phyloP scores from a whole-genome alignment of 53 echinoderm and acorn worm genomes.

The Hippasteria phrygiana region DNA sequence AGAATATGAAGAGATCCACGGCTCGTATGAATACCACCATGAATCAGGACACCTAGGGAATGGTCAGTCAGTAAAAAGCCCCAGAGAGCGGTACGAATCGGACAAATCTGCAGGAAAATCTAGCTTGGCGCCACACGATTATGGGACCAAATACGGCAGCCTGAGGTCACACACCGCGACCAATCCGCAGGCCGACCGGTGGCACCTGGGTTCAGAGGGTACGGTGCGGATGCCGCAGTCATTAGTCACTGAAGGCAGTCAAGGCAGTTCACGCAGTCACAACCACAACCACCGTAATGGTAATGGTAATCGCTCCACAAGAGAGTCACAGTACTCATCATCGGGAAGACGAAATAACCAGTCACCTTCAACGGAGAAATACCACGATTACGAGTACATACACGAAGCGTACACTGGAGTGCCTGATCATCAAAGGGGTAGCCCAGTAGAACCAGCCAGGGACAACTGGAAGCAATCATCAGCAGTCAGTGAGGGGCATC shows the following conservation, averaged over 20 bases:
- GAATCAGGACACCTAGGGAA: neutral
- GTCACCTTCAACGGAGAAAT: slow-evolving; percentile 18
- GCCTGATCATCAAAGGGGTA: neutral
- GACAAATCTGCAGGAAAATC: slow-evolving; percentile 39
- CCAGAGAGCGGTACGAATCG: neutral
- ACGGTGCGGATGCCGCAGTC: slow-evolving; percentile 69
- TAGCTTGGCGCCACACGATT: slow-evolving; percentile 75
- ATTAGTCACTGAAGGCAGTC: slow-evolving; percentile 73
- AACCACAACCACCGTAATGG: neutral
- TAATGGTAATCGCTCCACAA: neutral
- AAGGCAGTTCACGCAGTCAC: too few species aligned
- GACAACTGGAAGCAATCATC: slow-evolving; percentile 4
- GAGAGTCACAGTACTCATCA: neutral
- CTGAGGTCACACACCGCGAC: slow-evolving; percentile 67
- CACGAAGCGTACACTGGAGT: slow-evolving; percentile 44
- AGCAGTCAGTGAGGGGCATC: neutral
- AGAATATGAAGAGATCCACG: neutral
- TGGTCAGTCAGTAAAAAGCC: neutral
- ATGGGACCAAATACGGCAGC: slow-evolving; percentile 79
- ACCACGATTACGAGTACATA: slow-evolving; percentile 52
- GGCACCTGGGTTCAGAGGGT: slow-evolving; percentile 57
- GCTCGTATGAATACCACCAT: slow-evolving; percentile 1
- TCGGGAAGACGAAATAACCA: slow-evolving; percentile 8
- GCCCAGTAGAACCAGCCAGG: neutral
- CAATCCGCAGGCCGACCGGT: slow-evolving; percentile 71